A percentile compares a stretch with the other conserved stretches of the same genome.
These are phyloP conservation scores for Limulus polyphemus DNA, from an alignment of 2,888 invertebrate species.

Conservation along the genomic window DNA sequence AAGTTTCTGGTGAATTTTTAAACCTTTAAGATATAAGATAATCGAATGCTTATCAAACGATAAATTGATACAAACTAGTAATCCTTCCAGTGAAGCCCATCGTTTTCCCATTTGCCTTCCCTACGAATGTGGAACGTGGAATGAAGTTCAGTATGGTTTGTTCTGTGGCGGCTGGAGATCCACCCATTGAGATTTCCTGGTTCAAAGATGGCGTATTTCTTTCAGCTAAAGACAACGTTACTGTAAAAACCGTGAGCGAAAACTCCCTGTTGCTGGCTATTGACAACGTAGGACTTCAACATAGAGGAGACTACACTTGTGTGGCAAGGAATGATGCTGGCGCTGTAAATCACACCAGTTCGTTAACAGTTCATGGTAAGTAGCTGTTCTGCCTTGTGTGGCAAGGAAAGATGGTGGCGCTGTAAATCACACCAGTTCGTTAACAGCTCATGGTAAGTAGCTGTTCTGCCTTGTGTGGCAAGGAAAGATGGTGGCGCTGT, in stretches of 20 bases:
- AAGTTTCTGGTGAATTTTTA: too few relatives aligned
- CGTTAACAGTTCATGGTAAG: slow-evolving; percentile 39
- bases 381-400: slow-evolving; percentile 29
- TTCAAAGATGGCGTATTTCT: slow-evolving; percentile 31
- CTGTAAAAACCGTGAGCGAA: slow-evolving; percentile 28
- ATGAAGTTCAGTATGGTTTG: slow-evolving; percentile 37
- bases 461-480: too few relatives aligned
- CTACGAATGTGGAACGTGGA: slow-evolving; percentile 39
- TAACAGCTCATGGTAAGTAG: slow-evolving; percentile 38
- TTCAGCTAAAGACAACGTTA: slow-evolving; percentile 15
- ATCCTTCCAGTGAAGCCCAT: slow-evolving; percentile 56
- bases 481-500: too few relatives aligned
- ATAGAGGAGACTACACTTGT: slow-evolving; percentile 37
- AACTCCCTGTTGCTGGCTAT: slow-evolving; percentile 31
- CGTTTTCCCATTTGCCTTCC: slow-evolving; percentile 39
- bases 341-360: slow-evolving; percentile 31
- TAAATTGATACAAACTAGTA: too few relatives aligned
- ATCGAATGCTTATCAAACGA: too few relatives aligned
- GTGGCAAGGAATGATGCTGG: slow-evolving; percentile 32
- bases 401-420: slow-evolving; percentile 31
- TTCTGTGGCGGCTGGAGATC: slow-evolving; percentile 36
- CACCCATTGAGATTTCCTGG: slow-evolving; percentile 39
- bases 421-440: slow-evolving; percentile 32
- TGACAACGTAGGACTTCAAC: slow-evolving; percentile 19
- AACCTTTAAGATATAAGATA: too few relatives aligned